Base-by-base conservation (phyloP, 2,113 vertebrate species). In the Edolisoma coerulescens region DNA sequence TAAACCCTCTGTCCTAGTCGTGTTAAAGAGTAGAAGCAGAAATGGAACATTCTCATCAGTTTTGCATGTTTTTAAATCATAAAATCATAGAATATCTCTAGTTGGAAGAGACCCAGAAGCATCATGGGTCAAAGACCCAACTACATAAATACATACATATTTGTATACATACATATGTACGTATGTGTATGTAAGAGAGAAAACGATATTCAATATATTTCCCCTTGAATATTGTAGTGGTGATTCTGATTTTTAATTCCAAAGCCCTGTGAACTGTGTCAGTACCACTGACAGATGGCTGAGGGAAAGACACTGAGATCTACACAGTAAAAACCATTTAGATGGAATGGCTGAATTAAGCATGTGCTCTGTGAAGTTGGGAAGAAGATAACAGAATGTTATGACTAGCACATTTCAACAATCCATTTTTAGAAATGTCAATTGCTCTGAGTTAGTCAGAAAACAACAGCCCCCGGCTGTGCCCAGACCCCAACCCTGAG, bases 341-440 rank as follows among this genome's bases (percentile, higher is more conserved):
- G 50, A 80, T 8, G 1, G 37, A 67, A 75, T 64, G 79, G 47
- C 56, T 93, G 92, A 94, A 86, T 69, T 86, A 90, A 90, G 39
- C 83, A 91, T 93, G 92, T 15, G 64, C 56, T 95, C 85, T 68
- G n/a, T 84, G 90, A 92, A 92, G 71, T n/a, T 84, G 76, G 50
- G 71, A 37, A 91, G 85, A 90, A 81, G 53, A 87, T 73, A 92
- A 92, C 96, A 97, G 92, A 96, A 95, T 96, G 95, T 96, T 97
- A 78, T 92, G 96, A 84, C 95, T 97, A 96, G 80, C 95, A 95
- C 93, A 84, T 96, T 95, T 96, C 84, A 92, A 93, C 83, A 90
- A 89, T 64, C 64, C 84, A 32, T 41, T 93, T 95, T 95, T 92
- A 96, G 91, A 93, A 97, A 93, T 95, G 91, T 64, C 95, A 93